A percentile compares a stretch with the other conserved stretches of the same genome.
Conservation (phyloP, 2,797 vertebrate genomes). For the Pyrrhura leucotis region DNA sequence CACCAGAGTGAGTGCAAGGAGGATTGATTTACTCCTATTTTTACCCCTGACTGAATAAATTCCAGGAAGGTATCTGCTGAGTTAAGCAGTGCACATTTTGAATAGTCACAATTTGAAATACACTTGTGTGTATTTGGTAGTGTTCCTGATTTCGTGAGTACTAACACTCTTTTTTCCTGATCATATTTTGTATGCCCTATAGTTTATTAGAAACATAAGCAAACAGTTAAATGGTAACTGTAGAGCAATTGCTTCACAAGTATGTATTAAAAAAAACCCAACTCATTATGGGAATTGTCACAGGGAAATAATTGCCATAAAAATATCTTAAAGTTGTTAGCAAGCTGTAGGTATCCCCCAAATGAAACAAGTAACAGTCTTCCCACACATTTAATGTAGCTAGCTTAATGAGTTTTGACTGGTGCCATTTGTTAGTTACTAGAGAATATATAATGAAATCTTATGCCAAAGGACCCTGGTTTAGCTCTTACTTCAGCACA, state of each 20-base stretch:
- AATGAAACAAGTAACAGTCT: background rate
- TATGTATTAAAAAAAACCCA: background rate
- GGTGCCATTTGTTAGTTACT: background rate
- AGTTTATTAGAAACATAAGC: background rate
- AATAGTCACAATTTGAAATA: background rate
- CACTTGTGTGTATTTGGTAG: background rate
- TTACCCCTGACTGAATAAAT: background rate
- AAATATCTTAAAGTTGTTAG: background rate
- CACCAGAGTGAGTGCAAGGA: background rate
- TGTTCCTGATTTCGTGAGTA: background rate
- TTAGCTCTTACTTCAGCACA: background rate
- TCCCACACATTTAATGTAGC: background rate
- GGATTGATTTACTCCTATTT: background rate
- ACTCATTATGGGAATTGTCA: background rate
- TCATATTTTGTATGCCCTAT: background rate
- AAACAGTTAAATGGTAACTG: background rate
- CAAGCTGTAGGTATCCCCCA: background rate
- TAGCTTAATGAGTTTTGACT: background rate
- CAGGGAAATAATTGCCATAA: background rate
- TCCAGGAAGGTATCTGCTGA: background rate
- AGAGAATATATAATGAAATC: background rate
- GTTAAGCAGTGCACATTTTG: background rate
- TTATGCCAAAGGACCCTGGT: background rate
- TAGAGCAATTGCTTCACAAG: background rate
- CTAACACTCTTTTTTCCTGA: background rate